Base-by-base conservation (phyloP, 2,888 invertebrate species). In the Eulithis testata region DNA sequence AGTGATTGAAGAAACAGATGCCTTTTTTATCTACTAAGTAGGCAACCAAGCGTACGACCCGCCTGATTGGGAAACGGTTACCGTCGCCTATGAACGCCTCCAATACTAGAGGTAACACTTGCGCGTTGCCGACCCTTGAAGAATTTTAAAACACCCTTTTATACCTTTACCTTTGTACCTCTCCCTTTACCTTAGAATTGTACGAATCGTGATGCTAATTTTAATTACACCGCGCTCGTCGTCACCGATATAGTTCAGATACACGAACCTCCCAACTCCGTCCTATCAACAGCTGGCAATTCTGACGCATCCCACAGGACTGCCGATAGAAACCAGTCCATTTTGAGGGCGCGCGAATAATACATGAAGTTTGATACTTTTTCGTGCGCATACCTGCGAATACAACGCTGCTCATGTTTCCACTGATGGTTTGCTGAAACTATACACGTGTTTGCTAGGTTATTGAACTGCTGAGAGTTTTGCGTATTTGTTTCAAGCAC, bases 241-340 rank as follows among this genome's bases (percentile, higher is more conserved):
- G 37, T 37, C 37, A 8, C 37, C 37, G 1, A 37, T 37, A 7
- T 37, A 37, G 49, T 6, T 9, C 12, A 21, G 2, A 21, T 49
- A 21, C 21, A 21, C 21, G 21, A 21, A 21, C 21, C 21, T 21
- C 9, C 21, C 53, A n/a, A 31, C 36, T 56, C 37, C 31, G 45
- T 49, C 27, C n/a, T 43, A 50, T 51, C 59, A 51, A 51, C 51
- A 43, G 5, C 53, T 54, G 47, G 53, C 36, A 60, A 14, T 11
- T 40, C 50, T 49, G 50, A 9, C 11, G 57, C 8, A 40, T 69
- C 71, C 85, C 75, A 66, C 59, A 50, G 79, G 83, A 49, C 43
- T 40, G 1, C 60, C 59, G 50, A 43, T 21, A 58, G 58, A 52
- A 57, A 65, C 63, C 57, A 60, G 66, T 60, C 63, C 57, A 67